Evolutionary conservation across 2,888 invertebrate genomes (phyloP), one percentile per base, ranked within the genome.

Genomic region (Gastracanthus pulcherrimus): DNA sequence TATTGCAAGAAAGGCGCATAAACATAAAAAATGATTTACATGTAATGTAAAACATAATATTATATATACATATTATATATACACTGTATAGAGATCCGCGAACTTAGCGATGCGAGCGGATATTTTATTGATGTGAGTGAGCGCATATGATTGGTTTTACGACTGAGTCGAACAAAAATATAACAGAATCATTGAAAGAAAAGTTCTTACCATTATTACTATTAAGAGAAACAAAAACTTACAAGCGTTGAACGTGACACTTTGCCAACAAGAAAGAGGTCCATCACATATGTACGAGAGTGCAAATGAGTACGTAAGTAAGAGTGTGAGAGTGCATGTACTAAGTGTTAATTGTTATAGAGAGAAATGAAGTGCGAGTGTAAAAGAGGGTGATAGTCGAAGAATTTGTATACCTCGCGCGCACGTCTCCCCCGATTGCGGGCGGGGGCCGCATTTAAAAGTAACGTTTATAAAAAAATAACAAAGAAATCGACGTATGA

Each of bases 361-460:
- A 85, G 79, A 82, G 81, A 83, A 82, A 76, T 45, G 62, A 83
- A 62, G 51, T 51, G 64, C 58, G 36, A 76, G 23, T 66, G 60
- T 82, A 78, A 79, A 82, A 84, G 81, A 84, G 55, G 76, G 77
- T 84, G 60, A 76, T 62, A 62, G 60, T 38, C 26, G 16, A 77
- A 70, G 34, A 87, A 86, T 86, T 86, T 86, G 83, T 87, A 85
- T 86, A 88, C 85, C 84, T 86, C 87, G 86, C 86, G 87, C 85
- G 87, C 82, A 84, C 80, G 84, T 82, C 84, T 84, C 79, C 26
- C 19, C 62, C 45, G 70, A 69, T 26, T 19, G 48, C 36, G 66
- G 60, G 38, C 23, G 64, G 80, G 78, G 86, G 86, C 80, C 77
- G 86, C 87, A 87, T 87, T 87, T 87, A 87, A 87, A 87, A 86